Evolutionary conservation across 2,113 vertebrate species (phyloP).

Genomic region (Physeter macrocephalus): DNA sequence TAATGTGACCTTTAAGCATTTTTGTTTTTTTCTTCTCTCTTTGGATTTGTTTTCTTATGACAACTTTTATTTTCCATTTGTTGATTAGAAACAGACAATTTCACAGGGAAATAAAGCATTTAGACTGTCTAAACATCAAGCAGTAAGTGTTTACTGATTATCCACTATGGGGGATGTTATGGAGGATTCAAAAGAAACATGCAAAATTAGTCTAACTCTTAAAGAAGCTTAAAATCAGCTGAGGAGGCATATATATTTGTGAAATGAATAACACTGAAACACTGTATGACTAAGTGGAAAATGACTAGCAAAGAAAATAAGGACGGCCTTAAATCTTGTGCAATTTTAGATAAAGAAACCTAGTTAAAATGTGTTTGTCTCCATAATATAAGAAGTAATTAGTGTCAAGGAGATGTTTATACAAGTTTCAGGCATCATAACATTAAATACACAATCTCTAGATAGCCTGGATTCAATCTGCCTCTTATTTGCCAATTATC

Average conservation of each 20-base stretch:
- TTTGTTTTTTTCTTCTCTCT: not conserved
- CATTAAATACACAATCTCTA: not conserved
- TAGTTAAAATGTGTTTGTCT: slow-evolving; percentile 1
- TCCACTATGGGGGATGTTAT: not conserved
- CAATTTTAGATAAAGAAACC: slow-evolving; percentile 5
- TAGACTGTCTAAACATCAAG: not conserved
- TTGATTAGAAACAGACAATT: not conserved
- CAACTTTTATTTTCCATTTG: not conserved
- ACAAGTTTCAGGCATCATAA: not conserved
- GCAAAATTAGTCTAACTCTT: not conserved
- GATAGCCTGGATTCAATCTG: not conserved
- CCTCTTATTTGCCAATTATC: not conserved
- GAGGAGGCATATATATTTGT: not conserved
- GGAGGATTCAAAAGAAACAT: not conserved
- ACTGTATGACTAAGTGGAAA: not conserved
- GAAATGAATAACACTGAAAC: not conserved
- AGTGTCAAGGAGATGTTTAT: not conserved
- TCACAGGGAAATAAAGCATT: slow-evolving; percentile 4
- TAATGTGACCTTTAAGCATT: not conserved
- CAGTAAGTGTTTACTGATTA: not conserved
- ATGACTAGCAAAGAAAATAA: not conserved
- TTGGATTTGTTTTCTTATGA: not conserved
- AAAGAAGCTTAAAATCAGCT: not conserved
- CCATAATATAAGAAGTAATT: slow-evolving; percentile 1
- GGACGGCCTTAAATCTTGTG: not conserved